Evolutionary conservation across 2,888 invertebrate species (phyloP), one percentile per base, ranked within the genome.

Genomic region (Coleophora flavipennella): DNA sequence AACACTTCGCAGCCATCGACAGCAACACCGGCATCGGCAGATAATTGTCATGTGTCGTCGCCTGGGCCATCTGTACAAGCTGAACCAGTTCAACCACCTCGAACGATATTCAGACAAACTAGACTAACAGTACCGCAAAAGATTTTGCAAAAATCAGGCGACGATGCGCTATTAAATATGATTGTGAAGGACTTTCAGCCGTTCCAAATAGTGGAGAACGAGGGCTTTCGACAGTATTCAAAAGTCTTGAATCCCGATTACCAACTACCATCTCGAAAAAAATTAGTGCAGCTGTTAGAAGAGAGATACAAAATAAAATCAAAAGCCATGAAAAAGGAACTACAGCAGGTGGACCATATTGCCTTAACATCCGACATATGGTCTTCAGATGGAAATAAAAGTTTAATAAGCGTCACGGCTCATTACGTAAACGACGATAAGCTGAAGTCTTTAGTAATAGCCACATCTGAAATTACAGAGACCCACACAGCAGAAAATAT

Each of bases 341-440:
- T 49, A 41, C 27, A 42, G 9, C 26, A 44, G 35, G 27, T 42
- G 27, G 31, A 26, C 35, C 39, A 44, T 40, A 39, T 44, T 33
- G 40, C 45, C 8, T 40, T 45, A 14, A 51, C 49, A 38, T 41
- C 47, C 33, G 49, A 51, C 38, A 44, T 45, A 33, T 43, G 46
- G 41, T 26, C 43, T 31, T 41, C 43, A 31, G 43, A 46, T 26
- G 38, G 41, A 14, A 41, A 43, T 39, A 43, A 41, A 41, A 41
- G 45, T 34, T 13, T 35, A 31, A 42, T 45, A 37, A 45, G 41
- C 33, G 13, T 48, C 29, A 48, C 45, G 31, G 42, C 45, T 34
- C 42, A 44, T 48, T 35, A 8, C 29, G 37, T 45, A 40, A n/a
- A 6, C 31, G 29, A 37, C 10, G 20, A 3, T n/a, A 34, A 35